Conservation (phyloP, 2,797 vertebrate species). For the Acipenser transmontanus region DNA sequence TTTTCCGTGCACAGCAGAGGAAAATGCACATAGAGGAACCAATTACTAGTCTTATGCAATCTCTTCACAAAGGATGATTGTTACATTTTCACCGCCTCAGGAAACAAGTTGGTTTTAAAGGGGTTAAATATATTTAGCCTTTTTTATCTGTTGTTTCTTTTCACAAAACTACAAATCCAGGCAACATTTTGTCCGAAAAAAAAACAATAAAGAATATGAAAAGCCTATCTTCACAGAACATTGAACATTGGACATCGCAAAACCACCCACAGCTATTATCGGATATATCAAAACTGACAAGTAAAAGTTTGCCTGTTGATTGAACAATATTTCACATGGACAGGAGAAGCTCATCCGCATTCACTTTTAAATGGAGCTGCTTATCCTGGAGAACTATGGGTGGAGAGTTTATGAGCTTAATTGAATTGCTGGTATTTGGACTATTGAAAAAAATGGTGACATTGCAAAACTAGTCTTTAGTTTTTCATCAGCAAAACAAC, state of each 20-base stretch:
- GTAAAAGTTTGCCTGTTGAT: slow-evolving; percentile 92
- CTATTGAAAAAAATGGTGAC: slow-evolving; percentile 59
- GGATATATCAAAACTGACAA: slow-evolving; percentile 98
- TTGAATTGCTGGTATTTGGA: slow-evolving; percentile 60
- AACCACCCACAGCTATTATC: slow-evolving; percentile 95
- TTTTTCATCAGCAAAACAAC: slow-evolving; percentile 13
- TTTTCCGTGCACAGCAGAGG: slow-evolving; percentile 61
- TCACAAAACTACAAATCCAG: slow-evolving; percentile 78
- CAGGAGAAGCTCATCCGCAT: slow-evolving; percentile 53
- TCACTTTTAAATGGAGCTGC: slow-evolving; percentile 51
- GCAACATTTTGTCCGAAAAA: slow-evolving; percentile 75
- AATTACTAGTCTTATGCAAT: slow-evolving; percentile 70
- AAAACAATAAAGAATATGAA: slow-evolving; percentile 97
- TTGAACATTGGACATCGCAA: slow-evolving; percentile 78
- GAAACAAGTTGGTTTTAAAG: slow-evolving; percentile 66
- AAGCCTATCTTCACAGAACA: slow-evolving; percentile 97
- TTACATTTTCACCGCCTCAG: slow-evolving; percentile 61
- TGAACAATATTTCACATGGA: slow-evolving; percentile 88
- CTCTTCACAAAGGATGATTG: slow-evolving; percentile 55
- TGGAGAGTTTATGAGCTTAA: slow-evolving; percentile 55
- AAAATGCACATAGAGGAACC: slow-evolving; percentile 57
- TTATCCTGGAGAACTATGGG: slow-evolving; percentile 48
- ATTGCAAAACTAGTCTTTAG: slow-evolving; percentile 45
- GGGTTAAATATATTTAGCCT: slow-evolving; percentile 86
- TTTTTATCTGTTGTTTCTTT: slow-evolving; percentile 73